Evolutionary conservation across 2,888 invertebrate genomes (phyloP).

Genomic region (Monopis laevigella): DNA sequence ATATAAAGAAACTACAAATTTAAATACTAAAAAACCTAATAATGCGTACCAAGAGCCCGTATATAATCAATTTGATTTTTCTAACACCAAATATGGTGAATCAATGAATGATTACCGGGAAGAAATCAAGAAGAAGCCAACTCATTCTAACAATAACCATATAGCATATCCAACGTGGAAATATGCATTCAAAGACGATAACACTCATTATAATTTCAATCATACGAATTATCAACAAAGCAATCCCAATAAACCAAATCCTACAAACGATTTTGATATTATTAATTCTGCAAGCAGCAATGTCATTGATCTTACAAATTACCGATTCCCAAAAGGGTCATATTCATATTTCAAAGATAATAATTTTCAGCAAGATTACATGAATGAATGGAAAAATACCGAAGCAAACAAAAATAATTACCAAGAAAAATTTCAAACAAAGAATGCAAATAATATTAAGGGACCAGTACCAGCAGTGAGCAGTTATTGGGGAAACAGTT

Average conservation of each 20-base stretch:
- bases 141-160: conserved; percentile 25
- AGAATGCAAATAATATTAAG: conserved; percentile 26
- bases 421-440: conserved; percentile 10
- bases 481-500: conserved; percentile 15
- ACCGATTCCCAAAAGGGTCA: conserved; percentile 36
- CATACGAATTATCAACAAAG: not conserved
- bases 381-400: conserved; percentile 4
- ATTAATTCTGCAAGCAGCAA: conserved; percentile 42
- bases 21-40: conserved; percentile 4
- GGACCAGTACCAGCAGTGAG: conserved; percentile 33
- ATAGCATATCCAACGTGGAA: conserved; percentile 34
- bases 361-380: not conserved
- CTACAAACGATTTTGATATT: conserved; percentile 37
- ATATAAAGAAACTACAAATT: conserved; percentile 6
- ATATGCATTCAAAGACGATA: conserved; percentile 39
- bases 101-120: conserved; percentile 31
- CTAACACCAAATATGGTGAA: conserved; percentile 28
- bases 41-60: conserved; percentile 2
- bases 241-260: conserved; percentile 30
- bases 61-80: conserved; percentile 14
- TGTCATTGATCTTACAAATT: conserved; percentile 33
- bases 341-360: conserved; percentile 32
- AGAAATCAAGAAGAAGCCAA: conserved; percentile 35
- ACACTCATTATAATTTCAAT: conserved; percentile 38
- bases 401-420: conserved; percentile 1